Evolutionary conservation across 2,888 invertebrate species (phyloP), one percentile per base, ranked within the genome.

Genomic region (Drosophila gaucha): DNA sequence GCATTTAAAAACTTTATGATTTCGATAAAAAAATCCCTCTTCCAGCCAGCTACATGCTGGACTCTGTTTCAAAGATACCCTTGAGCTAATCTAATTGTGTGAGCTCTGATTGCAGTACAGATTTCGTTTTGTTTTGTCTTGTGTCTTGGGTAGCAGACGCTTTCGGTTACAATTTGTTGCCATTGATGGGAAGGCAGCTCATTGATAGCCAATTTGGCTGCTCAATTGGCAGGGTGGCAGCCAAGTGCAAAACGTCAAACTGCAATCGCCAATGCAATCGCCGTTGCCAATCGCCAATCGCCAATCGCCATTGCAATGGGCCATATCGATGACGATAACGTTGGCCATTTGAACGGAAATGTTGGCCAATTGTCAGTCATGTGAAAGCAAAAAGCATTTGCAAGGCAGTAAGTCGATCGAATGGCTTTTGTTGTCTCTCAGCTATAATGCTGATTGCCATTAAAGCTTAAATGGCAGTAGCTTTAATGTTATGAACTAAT

Each of bases 121-220:
- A 41, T 50, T 57, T 31, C 31, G 49, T 47, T 66, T 63, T 60
- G 67, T 64, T 56, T 56, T 39, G 54, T 22, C 28, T 39, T 39
- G 12, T 24, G 24, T 35, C n/a, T 24, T 14, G 47, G 47, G 33
- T 18, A 44, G 12, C n/a, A 12, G 26, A 14, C 33, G 24, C 26
- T 20, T 57, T 52, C 9, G 33, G 26, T 46, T 56, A 46, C 49
- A 57, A 57, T 65, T 41, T 59, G 44, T 50, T 28, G 49, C 43
- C 43, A 47, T 38, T 28, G 56, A 59, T 56, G 31, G 50, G 36
- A 31, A 22, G 12, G 67, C 59, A 78, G 66, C 74, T 80, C 80
- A 84, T 64, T 77, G 80, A 84, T 77, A 69, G 74, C 66, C 87
- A 84, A 86, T 84, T 84, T 84, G 64, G 74, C 51, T 36, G 62